phyloP scores from a whole-genome alignment of 2,888 invertebrate species.

The Metellina segmentata region DNA sequence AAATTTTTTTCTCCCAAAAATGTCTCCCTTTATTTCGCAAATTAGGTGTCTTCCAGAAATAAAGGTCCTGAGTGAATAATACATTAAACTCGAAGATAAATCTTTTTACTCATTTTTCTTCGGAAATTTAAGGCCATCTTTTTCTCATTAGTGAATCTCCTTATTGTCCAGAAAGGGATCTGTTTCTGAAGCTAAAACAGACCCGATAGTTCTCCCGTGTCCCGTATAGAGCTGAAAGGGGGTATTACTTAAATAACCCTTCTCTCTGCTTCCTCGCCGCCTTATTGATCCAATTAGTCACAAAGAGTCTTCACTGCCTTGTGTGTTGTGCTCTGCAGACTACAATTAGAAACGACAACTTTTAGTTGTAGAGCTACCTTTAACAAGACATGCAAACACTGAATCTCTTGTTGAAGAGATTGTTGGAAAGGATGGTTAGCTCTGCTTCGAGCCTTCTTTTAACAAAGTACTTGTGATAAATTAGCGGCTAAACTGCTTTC shows the following conservation, averaged over 20 bases:
- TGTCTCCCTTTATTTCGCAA: not conserved
- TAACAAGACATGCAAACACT: conserved; percentile 51
- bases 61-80: conserved; percentile 22
- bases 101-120: conserved; percentile 14
- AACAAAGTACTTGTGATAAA: conserved; percentile 10
- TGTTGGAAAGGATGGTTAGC: conserved; percentile 16
- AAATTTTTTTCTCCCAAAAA: no score
- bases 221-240: not conserved
- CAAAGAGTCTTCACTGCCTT: conserved; percentile 16
- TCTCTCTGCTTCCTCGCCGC: not conserved
- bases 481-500: conserved; percentile 25
- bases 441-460: conserved; percentile 21
- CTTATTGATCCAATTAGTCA: conserved; percentile 48
- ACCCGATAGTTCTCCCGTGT: conserved; percentile 12
- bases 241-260: conserved; percentile 47
- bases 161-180: not conserved
- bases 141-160: conserved; percentile 20
- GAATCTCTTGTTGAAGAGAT: conserved; percentile 4
- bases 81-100: conserved; percentile 32
- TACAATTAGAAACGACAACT: conserved; percentile 52
- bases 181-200: not conserved
- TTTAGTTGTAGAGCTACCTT: conserved; percentile 45
- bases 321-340: conserved; percentile 11
- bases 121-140: conserved; percentile 20
- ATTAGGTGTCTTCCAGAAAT: conserved; percentile 3